Percentiles rank a stretch among this genome's conserved stretches.
These are phyloP conservation scores for Gymnocheta viridis DNA, from an alignment of 2,888 invertebrate genomes.

Conservation along the genomic window DNA sequence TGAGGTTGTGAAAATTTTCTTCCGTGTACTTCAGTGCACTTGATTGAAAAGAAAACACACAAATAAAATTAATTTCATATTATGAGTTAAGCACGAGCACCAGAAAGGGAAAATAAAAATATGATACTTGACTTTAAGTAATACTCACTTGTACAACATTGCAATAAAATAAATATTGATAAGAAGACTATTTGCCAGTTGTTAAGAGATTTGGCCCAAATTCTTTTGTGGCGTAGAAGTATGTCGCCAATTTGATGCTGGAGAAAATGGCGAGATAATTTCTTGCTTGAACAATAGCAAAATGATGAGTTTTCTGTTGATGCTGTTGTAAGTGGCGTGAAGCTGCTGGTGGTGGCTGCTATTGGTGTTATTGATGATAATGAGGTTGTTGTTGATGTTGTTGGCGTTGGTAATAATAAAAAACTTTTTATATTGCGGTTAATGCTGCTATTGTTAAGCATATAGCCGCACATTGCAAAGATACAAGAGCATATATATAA, in stretches of 20 bases:
- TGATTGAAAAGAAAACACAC: not conserved
- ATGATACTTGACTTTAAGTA: constrained; percentile 48
- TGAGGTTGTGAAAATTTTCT: too few relatives aligned
- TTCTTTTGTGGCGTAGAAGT: constrained; percentile 9
- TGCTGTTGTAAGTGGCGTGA: not conserved
- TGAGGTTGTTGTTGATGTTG: constrained; percentile 13
- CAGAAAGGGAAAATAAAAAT: not conserved
- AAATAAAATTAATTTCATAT: too few relatives aligned
- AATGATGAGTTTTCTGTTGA: constrained; percentile 26
- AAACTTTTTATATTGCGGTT: constrained; percentile 66
- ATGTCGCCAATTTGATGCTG: constrained; percentile 5
- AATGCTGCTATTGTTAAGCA: constrained; percentile 69
- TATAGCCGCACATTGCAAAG: constrained; percentile 67
- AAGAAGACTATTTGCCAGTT: constrained; percentile 80
- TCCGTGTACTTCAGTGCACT: too few relatives aligned
- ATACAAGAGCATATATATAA: constrained; percentile 56
- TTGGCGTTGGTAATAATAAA: constrained; percentile 34
- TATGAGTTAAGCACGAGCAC: too few relatives aligned
- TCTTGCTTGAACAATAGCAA: constrained; percentile 42
- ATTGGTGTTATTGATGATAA: constrained; percentile 13
- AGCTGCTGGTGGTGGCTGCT: not conserved
- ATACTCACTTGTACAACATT: constrained; percentile 80
- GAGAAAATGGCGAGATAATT: constrained; percentile 21
- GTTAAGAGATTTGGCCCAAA: constrained; percentile 69
- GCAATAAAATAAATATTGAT: constrained; percentile 80